Evolutionary conservation across 30 jellyfish, hydroid and myxozoan genomes (phyloP).

Genomic region (Clytia hemisphaerica): DNA sequence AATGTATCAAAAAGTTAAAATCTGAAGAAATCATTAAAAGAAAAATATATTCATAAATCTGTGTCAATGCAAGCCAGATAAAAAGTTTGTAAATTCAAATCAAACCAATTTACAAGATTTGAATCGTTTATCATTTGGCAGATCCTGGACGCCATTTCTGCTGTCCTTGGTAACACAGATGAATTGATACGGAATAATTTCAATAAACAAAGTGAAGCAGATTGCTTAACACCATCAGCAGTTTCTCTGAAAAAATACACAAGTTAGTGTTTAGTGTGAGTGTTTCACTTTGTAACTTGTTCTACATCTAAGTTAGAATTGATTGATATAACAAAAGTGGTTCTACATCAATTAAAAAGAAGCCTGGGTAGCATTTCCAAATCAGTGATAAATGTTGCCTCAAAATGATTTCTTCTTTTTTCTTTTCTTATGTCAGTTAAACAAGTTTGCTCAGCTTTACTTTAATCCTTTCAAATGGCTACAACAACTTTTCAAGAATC

Average conservation of each 20-base stretch:
- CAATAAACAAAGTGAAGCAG: slow-evolving; percentile 76
- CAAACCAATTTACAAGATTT: slow-evolving; percentile 54
- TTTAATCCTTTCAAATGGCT: too few species aligned
- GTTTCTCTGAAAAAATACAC: slow-evolving; percentile 52
- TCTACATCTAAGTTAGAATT: not conserved
- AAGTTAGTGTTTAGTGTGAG: not conserved
- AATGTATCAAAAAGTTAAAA: not conserved
- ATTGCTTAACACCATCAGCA: slow-evolving; percentile 84
- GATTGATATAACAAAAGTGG: too few species aligned
- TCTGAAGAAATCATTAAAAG: not conserved
- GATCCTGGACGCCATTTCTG: slow-evolving; percentile 93
- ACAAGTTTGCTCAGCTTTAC: too few species aligned
- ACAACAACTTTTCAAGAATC: too few species aligned
- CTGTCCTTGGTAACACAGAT: slow-evolving; percentile 66
- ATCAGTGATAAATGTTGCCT: too few species aligned
- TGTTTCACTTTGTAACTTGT: not conserved
- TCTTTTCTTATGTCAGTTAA: too few species aligned
- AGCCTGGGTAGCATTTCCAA: too few species aligned
- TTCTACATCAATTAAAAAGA: too few species aligned
- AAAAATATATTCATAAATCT: too few species aligned
- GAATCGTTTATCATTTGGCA: slow-evolving; percentile 96
- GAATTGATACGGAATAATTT: slow-evolving; percentile 69
- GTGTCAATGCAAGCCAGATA: too few species aligned
- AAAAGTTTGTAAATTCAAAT: too few species aligned
- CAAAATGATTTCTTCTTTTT: too few species aligned